Base-by-base conservation (phyloP, 2,888 invertebrate genomes). In the Microchrysa polita region DNA sequence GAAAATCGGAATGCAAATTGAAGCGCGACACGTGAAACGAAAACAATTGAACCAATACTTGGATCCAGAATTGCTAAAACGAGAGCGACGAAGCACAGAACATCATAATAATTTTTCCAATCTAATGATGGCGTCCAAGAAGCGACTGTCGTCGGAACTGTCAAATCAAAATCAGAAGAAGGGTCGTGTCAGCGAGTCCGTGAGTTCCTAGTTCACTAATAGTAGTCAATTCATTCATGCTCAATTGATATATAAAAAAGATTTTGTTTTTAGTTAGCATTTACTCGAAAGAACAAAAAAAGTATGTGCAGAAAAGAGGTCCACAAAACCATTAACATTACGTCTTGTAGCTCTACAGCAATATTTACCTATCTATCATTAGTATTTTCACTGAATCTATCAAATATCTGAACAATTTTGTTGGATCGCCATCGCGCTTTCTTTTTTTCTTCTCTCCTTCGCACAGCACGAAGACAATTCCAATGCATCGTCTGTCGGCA, bases 11-110 rank as follows among this genome's bases (percentile, higher is more conserved):
- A 93, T 93, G 92, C 88, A 89, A 79, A 88, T 93, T 52, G 93
- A 96, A 87, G 95, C 95, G 1, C 91, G 93, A 5, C 94, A 96
- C 84, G 96, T 97, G 0, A 93, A 93, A 77, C 90, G 92, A 81
- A 93, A 91, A 83, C 92, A 93, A 79, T 86, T 94, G 52, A 87
- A 88, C 77, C 90, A 90, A 80, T 94, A 93, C 85, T 86, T 94
- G 76, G 89, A 93, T 7, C 88, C 88, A 12, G 89, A 90, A 77
- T 87, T 92, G 76, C 82, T 93, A 57, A 91, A 90, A 81, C 88
- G 91, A 52, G 93, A 93, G 82, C 88, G 91, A 74, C 92, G 91
- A 80, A 87, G 88, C 23, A 89, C 89, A 74, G 83, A 84, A 72
- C 83, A 81, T 77, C 82, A 83, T 76, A 84, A 80, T 73, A 83